Base-by-base conservation (phyloP, 2,888 invertebrate genomes). In the Ophion obscuratus region DNA sequence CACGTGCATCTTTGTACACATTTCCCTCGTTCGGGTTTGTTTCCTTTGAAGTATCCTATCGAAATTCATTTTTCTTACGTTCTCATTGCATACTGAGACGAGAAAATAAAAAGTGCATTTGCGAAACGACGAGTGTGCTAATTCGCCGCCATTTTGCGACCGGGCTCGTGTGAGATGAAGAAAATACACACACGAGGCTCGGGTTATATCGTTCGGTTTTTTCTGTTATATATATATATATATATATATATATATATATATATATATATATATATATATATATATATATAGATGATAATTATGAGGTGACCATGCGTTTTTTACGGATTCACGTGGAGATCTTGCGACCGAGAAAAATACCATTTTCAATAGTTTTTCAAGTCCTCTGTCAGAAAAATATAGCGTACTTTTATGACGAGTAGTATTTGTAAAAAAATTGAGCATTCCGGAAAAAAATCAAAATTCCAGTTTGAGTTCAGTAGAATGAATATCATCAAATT, bases 11-110 rank as follows among this genome's bases (percentile, higher is more conserved):
- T 53, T 17, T 53, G 53, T 53, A 53, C 53, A 53, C 53, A 11
- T 53, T 53, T 2, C 53, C 53, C 53, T 17, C 17, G 5, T 67
- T 10, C 1, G 27, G 31, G 3, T 59, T 73, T 47, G 70, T 71
- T 68, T 17, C 53, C 17, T 17, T 2, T 17, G 3, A 17, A 53
- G 17, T 68, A 75, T 47, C 24, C 62, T 75, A 76, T 75, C 77
- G 77, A 53, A 67, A 57, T 47, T 11, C 31, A 47, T 62, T 47
- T 53, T 53, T 53, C 17, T 14, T 53, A 17, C 53, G 53, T 53
- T 53, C 53, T 53, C 53, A 17, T 40, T 53, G 53, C 1, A 14
- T 53, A 0, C 17, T 17, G 53, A 53, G 53, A 53, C 53, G 53
- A 53, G 53, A 53, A 17, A 53, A 53, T 17, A 53, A 53, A 53